phyloP scores from a whole-genome alignment of 2,797 vertebrate genomes.

The Propithecus perrieri region DNA sequence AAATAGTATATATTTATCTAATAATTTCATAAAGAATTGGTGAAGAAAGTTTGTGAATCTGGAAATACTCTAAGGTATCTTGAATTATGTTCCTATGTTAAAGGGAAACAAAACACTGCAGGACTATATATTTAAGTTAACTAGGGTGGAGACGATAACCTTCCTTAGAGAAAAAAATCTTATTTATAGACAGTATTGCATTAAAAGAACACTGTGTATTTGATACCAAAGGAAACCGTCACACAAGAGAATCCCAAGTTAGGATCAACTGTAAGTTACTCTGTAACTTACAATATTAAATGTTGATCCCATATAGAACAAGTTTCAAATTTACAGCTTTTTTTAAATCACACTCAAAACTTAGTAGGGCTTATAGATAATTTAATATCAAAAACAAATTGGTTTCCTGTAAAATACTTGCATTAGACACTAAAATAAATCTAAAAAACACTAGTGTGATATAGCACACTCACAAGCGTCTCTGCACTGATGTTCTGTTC shows the following conservation, averaged over 20 bases:
- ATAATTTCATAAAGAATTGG: constrained; percentile 4
- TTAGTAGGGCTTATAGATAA: not conserved
- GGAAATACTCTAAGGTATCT: not conserved
- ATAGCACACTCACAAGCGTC: not conserved
- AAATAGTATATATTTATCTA: not conserved
- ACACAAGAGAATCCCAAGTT: not conserved
- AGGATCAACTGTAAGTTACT: not conserved
- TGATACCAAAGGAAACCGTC: not conserved
- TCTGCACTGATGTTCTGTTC: not conserved
- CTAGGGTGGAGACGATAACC: not conserved
- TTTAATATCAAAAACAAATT: not conserved
- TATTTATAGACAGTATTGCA: not conserved
- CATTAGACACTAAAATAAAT: not conserved
- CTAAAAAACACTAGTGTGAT: not conserved
- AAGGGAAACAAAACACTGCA: constrained; percentile 36
- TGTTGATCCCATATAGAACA: not conserved
- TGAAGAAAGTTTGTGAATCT: not conserved
- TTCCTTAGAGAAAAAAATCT: not conserved
- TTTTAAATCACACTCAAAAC: not conserved
- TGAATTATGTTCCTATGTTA: not conserved
- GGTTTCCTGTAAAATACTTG: not conserved
- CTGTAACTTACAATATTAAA: not conserved
- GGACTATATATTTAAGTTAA: not conserved
- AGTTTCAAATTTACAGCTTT: not conserved
- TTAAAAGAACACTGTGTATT: constrained; percentile 10